Evolutionary conservation across 1,140 invertebrate species (phyloP), one percentile per base, ranked within the genome.

Genomic region (Nephila pilipes): DNA sequence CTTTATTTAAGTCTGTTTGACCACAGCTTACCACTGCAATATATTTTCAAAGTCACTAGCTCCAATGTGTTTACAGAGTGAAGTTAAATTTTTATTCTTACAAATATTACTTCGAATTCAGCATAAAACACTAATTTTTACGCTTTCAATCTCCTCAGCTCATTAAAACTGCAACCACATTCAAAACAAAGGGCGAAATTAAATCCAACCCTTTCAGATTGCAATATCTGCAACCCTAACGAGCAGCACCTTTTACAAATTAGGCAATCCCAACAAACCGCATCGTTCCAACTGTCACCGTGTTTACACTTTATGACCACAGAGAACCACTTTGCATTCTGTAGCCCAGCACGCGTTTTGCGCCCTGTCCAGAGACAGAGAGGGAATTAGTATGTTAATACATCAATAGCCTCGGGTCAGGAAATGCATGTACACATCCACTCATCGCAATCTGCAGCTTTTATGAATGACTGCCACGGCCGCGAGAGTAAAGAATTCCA

Each of bases 341-440:
- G 14, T 16, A 75, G 16, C 32, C 29, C 10, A 36, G 69, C 69
- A 75, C 69, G 69, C 69, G 69, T 18, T 83, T 8, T 46, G 46
- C 46, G 12, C 46, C 46, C n/a, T 22, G 54, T 55, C n/a, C 18
- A 83, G n/a, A 54, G n/a, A 38, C 18, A 83, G n/a, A 54, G n/a
- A 38, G 12, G 32, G 54, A 38, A 22, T 83, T 46, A 83, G 80
- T 83, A 83, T 83, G 80, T 55, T 83, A 83, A 83, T 83, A 25
- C 54, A 18, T 8, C 38, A 75, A 25, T 83, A 54, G 80, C 80
- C 80, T 18, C 80, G 29, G 80, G 80, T 83, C 38, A 83, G 80
- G 80, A 83, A 83, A 83, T 83, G 38, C 80, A 83, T 55, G 29
- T 38, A 83, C 38, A 83, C 80, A 83, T 83, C n/a, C 25, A 55